These are phyloP conservation scores for Karalla daura DNA, from an alignment of 2,797 vertebrate genomes.

Conservation along the genomic window DNA sequence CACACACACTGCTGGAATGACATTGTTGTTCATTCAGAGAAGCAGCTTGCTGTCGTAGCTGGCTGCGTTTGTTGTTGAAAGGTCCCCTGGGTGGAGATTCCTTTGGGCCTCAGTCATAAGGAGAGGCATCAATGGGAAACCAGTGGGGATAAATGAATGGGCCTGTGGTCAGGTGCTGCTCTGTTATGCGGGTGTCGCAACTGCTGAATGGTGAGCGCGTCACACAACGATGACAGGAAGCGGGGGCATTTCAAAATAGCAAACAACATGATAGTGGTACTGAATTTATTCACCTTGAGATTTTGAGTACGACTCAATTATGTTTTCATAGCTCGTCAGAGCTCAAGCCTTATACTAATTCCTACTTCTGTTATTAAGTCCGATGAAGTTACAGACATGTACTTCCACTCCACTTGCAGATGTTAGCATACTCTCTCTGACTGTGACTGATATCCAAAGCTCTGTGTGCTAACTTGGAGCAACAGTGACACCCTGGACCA, in stretches of 20 bases:
- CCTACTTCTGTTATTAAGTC: not conserved
- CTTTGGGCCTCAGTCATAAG: conserved; percentile 82
- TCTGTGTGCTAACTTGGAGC: not conserved
- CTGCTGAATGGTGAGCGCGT: conserved; percentile 71
- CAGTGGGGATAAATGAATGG: conserved; percentile 79
- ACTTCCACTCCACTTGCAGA: not conserved
- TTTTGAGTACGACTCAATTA: not conserved
- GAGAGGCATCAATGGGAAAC: conserved; percentile 79
- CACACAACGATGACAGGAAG: conserved; percentile 41
- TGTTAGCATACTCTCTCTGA: not conserved
- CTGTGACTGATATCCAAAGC: not conserved
- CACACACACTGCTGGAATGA: conserved; percentile 71
- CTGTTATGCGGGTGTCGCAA: conserved; percentile 67
- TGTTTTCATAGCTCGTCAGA: not conserved
- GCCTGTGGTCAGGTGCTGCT: conserved; percentile 77
- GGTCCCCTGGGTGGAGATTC: conserved; percentile 82
- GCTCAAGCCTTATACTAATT: not conserved
- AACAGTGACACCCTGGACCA: not conserved
- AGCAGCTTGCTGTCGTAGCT: conserved; percentile 82
- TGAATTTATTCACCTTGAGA: not conserved
- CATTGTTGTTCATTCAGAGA: conserved; percentile 83
- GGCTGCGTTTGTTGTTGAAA: conserved; percentile 82
- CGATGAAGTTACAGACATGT: no score
- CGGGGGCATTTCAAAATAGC: conserved; percentile 18
- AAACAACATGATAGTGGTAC: conserved; percentile 1